Evolutionary conservation across 2,888 invertebrate genomes (phyloP).

Genomic region (Gisinianus flammeolus): DNA sequence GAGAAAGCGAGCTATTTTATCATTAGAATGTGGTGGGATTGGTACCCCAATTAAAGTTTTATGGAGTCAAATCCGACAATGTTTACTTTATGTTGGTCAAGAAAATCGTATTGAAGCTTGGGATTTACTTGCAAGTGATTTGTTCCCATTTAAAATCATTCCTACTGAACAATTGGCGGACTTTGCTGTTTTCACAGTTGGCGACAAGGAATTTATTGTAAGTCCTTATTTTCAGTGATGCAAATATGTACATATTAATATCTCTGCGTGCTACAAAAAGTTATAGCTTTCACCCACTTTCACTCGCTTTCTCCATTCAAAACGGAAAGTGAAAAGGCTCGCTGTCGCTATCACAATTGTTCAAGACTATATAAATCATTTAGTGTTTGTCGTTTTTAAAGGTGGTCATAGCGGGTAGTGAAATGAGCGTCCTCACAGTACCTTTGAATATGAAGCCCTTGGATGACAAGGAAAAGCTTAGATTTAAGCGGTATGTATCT

Average conservation of each 20-base stretch:
- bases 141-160: slow-evolving; percentile 51
- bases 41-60: slow-evolving; percentile 45
- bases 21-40: slow-evolving; percentile 44
- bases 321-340: neutral
- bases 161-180: slow-evolving; percentile 46
- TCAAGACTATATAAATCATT: neutral
- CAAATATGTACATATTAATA: neutral
- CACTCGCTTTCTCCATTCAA: neutral
- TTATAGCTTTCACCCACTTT: slow-evolving; percentile 6
- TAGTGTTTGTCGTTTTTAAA: neutral
- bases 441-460: slow-evolving; percentile 29
- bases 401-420: slow-evolving; percentile 22
- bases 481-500: slow-evolving; percentile 38
- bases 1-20: slow-evolving; percentile 45
- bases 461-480: slow-evolving; percentile 40
- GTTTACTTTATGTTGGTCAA: slow-evolving; percentile 50
- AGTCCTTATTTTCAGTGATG: neutral
- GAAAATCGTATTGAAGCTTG: slow-evolving; percentile 48
- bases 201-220: slow-evolving; percentile 34
- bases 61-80: slow-evolving; percentile 50
- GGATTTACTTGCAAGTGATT: slow-evolving; percentile 52
- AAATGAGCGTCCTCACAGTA: slow-evolving; percentile 22
- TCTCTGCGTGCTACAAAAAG: neutral
- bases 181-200: slow-evolving; percentile 42
- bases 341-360: no score